Base-by-base conservation (phyloP, 2,888 invertebrate genomes). In the Ormyrus pomaceus region DNA sequence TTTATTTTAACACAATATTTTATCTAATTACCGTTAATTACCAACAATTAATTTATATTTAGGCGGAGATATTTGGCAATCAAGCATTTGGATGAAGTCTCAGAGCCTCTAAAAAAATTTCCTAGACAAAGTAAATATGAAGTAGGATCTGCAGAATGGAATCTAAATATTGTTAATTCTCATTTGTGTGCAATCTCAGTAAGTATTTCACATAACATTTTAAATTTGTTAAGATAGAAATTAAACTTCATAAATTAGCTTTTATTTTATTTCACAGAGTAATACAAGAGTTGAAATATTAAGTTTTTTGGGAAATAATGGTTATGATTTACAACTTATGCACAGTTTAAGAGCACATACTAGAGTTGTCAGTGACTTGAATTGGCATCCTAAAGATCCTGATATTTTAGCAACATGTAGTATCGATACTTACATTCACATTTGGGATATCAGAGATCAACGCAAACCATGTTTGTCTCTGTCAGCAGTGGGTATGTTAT, bases 131-230 rank as follows among this genome's bases (percentile, higher is more conserved):
- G 97, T 88, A 97, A 98, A 92, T 98, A 97, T 91, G 98, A 98
- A 89, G 96, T 98, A 0, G 96, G 96, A 5, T 95, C 96, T 11
- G 97, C 97, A 0, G 97, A 98, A 91, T 98, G 97, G 96, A 97
- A 97, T 89, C 97, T 96, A 71, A 95, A 95, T 59, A 92, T 94
- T 74, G 93, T 94, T 72, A 94, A 96, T 77, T 94, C 94, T 88
- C 95, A 96, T 87, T 92, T 96, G 51, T 97, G 97, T 91, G 97
- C 97, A 65, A 95, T 98, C 86, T 96, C 98, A 82, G 97, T 97
- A 91, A 93, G 93, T 72, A 55, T 19, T 19, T 19, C 19, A 19
- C 19, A 53, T 46, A 71, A 46, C 8, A 56, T 51, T 69, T 7
- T 53, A 11, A 51, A 11, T 77, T 58, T 70, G n/a, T 55, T 59